Evolutionary conservation across 1,140 invertebrate species (phyloP), one percentile per base, ranked within the genome.

Genomic region (Caenorhabditis brenneri): DNA sequence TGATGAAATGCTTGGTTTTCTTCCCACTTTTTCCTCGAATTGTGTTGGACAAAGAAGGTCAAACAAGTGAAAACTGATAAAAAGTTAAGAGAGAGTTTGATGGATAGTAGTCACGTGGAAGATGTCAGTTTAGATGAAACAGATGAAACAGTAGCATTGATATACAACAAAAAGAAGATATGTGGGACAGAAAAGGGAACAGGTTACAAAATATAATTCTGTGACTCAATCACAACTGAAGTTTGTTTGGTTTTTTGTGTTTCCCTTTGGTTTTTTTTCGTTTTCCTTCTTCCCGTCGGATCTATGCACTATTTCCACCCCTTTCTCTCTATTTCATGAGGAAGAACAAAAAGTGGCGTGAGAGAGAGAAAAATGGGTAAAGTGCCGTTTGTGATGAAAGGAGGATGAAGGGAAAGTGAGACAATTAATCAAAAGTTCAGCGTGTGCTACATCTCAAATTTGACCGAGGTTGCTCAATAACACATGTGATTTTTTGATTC

Each of bases 341-440:
- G 65, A 42, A 31, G 65, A 74, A 65, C 31, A 31, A 74, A 74
- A 46, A 22, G n/a, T 74, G 65, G 65, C 65, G 65, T 74, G 65
- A 74, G 58, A 58, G 24, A 29, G 24, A 65, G 36, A 74, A 36
- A 46, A 42, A 42, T 42, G 36, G 19, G 65, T 74, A 74, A 74
- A 39, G 65, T 39, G 19, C 22, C 19, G 24, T 16, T 15, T 42
- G 22, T 42, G 19, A 12, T 22, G 36, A 74, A 29, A 24, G 33
- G n/a, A 24, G 7, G 24, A 22, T 22, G 24, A 42, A 22, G 29
- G n/a, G 33, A 46, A 24, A 24, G 7, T 33, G 29, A 46, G 36
- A 42, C 65, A 74, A 74, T 74, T 74, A 74, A 74, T 74, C 65
- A 74, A 65, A 65, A 74, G 65, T 74, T 27, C 22, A 46, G n/a